These are phyloP conservation scores for Eupsilia transversa DNA, from an alignment of 2,888 invertebrate species.

Conservation along the genomic window DNA sequence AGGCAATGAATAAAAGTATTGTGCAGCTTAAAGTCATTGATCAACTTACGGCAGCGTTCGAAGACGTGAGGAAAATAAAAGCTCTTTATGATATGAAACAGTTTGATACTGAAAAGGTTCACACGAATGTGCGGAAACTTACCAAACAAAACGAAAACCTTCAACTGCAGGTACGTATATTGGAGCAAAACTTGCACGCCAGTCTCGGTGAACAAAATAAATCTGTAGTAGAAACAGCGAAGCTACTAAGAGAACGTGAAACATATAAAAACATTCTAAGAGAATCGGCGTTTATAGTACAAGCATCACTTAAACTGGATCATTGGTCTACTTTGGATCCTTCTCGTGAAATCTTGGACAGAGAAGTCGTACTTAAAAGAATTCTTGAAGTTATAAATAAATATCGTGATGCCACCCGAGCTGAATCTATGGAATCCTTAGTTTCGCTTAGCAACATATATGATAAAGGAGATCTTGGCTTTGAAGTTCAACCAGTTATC, in stretches of 20 bases:
- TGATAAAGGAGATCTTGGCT: constrained; percentile 92
- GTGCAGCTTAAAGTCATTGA: constrained; percentile 92
- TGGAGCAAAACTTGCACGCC: constrained; percentile 91
- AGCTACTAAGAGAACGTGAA: constrained; percentile 89
- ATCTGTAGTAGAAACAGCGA: constrained; percentile 83
- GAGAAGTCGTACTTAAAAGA: constrained; percentile 88
- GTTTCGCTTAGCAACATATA: constrained; percentile 90
- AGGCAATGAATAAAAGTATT: constrained; percentile 91
- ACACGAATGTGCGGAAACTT: constrained; percentile 80
- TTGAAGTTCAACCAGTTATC: constrained; percentile 87
- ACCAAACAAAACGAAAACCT: constrained; percentile 86
- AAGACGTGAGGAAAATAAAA: constrained; percentile 87
- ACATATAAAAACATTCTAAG: constrained; percentile 90
- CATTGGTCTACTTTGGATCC: constrained; percentile 82
- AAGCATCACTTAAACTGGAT: constrained; percentile 90
- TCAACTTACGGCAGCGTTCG: constrained; percentile 90
- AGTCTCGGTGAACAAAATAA: constrained; percentile 86
- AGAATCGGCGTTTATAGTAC: constrained; percentile 91
- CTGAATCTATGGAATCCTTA: constrained; percentile 85
- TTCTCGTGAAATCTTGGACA: constrained; percentile 84
- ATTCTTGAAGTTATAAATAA: constrained; percentile 89
- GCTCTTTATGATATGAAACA: constrained; percentile 83
- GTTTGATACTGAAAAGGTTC: constrained; percentile 81
- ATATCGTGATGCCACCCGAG: constrained; percentile 79
- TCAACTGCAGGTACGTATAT: constrained; percentile 83